Base-by-base conservation (phyloP, 1,140 invertebrate species). In the Halyomorpha halys region DNA sequence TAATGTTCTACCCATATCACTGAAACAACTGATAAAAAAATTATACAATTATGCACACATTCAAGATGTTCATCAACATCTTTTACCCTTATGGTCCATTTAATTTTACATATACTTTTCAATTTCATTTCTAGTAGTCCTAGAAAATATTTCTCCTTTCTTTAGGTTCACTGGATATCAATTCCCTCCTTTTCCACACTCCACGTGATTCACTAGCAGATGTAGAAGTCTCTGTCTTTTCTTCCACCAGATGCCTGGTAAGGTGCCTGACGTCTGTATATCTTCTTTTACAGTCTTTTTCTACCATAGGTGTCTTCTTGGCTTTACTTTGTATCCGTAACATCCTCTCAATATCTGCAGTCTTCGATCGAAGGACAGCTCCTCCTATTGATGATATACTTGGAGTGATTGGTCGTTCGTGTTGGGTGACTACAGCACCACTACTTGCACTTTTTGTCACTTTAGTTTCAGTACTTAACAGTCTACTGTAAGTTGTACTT, bases 141-240 rank as follows among this genome's bases (percentile, higher is more conserved):
- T 56, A 60, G 25, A 60, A n/a, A 18, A 60, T 18, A 44, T 44
- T 60, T 21, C 59, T 34, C 25, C 30, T 63, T 34, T 63, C 62
- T 19, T 80, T 79, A 5, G 82, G 83, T 61, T 85, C 84, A 73
- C 87, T 90, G 4, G 88, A 85, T 69, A 90, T 91, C 27, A 91
- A 75, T 73, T 90, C 87, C 59, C 86, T 81, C 51, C 88, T 78
- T 73, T 90, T 90, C 79, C 89, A 90, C 2, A 89, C 79, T 44
- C 65, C 62, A 11, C 62, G 54, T 27, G 67, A 65, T 34, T n/a
- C 60, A 14, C 44, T 62, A 16, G 30, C 45, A 13, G 18, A 27
- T n/a, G 62, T 53, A 61, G 44, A 69, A n/a, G 64, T 67, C 16
- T 64, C 61, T 19, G 53, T 59, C 19, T 75, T 74, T 21, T 63